These are phyloP conservation scores for Rallus crepitans DNA, from an alignment of 2,797 vertebrate species.

Conservation along the genomic window DNA sequence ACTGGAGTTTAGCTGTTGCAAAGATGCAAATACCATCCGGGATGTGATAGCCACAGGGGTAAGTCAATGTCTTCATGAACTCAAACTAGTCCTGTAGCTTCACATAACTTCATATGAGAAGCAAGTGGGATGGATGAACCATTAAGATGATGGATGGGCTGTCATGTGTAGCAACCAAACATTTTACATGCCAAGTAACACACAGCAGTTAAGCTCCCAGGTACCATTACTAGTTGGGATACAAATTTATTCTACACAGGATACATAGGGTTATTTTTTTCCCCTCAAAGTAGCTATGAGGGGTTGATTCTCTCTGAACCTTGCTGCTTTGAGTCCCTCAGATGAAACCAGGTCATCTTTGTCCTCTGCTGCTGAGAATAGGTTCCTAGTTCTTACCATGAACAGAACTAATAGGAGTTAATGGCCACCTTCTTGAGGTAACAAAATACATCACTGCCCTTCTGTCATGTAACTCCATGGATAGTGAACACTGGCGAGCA, in stretches of 20 bases:
- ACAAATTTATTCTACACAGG: neutral
- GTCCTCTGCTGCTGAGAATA: neutral
- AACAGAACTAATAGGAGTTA: neutral
- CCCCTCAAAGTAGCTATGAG: fast-evolving
- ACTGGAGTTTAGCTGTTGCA: neutral
- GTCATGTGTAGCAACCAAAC: neutral
- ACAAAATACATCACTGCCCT: neutral
- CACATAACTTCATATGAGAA: neutral
- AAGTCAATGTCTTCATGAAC: neutral
- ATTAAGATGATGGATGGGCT: neutral
- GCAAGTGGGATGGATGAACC: neutral
- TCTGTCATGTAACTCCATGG: fast-evolving
- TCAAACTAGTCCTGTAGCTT: neutral
- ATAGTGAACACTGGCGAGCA: fast-evolving
- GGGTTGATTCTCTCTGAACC: neutral
- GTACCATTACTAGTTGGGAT: neutral
- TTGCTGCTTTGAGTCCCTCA: neutral
- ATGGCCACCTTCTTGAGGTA: no score
- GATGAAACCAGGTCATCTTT: neutral
- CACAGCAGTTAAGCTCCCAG: neutral
- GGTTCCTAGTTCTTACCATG: neutral
- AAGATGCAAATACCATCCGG: neutral
- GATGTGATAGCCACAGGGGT: neutral
- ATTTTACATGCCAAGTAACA: neutral
- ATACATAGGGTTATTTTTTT: neutral